A percentile compares a stretch with the other conserved stretches of the same genome.
Conservation (phyloP, 2,797 vertebrate genomes). For the Amblyraja radiata region DNA sequence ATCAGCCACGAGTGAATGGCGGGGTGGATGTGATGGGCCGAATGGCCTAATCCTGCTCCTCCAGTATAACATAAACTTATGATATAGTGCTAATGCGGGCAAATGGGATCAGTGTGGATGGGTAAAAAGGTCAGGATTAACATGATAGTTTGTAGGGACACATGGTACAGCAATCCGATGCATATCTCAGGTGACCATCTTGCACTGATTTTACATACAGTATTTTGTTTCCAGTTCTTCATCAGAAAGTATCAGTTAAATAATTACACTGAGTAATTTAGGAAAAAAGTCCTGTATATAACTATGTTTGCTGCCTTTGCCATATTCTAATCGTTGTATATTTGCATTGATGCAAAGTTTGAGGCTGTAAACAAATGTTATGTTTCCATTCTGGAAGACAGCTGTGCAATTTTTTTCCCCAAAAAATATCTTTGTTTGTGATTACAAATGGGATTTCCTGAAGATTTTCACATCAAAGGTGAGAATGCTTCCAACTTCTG, state of each 20-base stretch:
- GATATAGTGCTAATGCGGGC: too few relatives aligned
- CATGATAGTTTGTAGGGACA: too few relatives aligned
- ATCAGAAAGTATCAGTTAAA: neutral
- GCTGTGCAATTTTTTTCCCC: neutral
- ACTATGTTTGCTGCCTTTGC: neutral
- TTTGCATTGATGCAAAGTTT: neutral
- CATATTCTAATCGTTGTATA: too few relatives aligned
- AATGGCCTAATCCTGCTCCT: too few relatives aligned
- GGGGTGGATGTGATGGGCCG: too few relatives aligned
- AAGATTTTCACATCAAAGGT: conserved; percentile 37
- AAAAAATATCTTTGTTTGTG: neutral
- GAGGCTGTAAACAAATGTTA: neutral
- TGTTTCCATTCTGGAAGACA: neutral
- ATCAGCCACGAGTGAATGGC: too few relatives aligned
- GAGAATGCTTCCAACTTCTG: conserved; percentile 23
- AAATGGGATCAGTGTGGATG: too few relatives aligned
- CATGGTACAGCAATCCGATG: too few relatives aligned
- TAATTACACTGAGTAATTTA: neutral
- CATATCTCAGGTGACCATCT: too few relatives aligned
- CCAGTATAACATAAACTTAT: too few relatives aligned
- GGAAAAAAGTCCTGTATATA: neutral
- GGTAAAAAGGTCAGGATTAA: too few relatives aligned
- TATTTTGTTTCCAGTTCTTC: neutral
- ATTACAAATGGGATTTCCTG: conserved; percentile 27
- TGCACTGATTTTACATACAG: neutral